Conservation (phyloP, 2,888 invertebrate genomes). For the Mayetiola destructor region DNA sequence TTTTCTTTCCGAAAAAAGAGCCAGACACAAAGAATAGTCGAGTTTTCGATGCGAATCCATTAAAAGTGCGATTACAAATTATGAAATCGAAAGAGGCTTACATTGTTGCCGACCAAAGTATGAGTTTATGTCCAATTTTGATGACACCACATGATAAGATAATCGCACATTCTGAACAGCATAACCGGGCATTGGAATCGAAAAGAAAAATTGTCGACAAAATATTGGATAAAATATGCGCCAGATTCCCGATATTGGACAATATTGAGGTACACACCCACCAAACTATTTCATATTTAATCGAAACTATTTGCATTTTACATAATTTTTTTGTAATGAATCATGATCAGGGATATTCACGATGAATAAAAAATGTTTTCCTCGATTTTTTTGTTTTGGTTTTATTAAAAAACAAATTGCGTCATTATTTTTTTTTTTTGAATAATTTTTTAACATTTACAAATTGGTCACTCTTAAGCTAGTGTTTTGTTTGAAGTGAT, state of each 20-base stretch:
- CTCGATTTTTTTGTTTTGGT: too few species aligned
- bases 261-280: neutral
- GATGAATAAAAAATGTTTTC: slow-evolving; percentile 8
- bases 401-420: too few species aligned
- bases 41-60: neutral
- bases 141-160: neutral
- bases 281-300: neutral
- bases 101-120: neutral
- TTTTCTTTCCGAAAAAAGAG: neutral
- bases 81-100: neutral
- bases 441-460: too few species aligned
- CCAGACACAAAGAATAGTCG: neutral
- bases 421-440: too few species aligned
- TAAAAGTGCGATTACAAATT: neutral
- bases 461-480: too few species aligned
- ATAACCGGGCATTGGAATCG: neutral
- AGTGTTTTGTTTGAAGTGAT: slow-evolving; percentile 38
- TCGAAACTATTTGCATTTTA: neutral
- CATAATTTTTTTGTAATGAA: neutral
- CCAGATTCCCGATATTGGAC: neutral
- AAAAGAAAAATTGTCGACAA: neutral
- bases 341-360: slow-evolving; percentile 16
- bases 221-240: neutral
- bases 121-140: neutral
- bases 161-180: neutral